Conservation (phyloP, 92 coral and sea anemone species). For the Parazoanthus darwini region DNA sequence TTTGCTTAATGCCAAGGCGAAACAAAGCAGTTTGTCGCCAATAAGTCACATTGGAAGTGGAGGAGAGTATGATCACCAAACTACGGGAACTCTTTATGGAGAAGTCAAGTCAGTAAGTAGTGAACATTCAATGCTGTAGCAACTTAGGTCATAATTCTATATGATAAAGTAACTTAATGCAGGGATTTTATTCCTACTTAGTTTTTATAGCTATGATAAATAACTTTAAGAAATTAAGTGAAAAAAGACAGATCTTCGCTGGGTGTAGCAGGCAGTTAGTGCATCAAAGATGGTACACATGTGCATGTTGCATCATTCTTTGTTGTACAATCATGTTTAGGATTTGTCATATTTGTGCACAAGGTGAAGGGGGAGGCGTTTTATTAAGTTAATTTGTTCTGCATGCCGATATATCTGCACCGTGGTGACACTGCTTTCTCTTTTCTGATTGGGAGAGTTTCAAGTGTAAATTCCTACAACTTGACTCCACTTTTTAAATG, state of each 20-base stretch:
- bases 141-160: no score
- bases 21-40: conserved; percentile 33
- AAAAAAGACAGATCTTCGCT: no score
- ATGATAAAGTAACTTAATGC: no score
- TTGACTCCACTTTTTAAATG: neutral
- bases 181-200: no score
- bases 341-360: neutral
- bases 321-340: neutral
- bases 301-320: neutral
- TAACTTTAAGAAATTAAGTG: no score
- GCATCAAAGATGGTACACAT: neutral
- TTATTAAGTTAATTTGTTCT: neutral
- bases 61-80: conserved; percentile 48
- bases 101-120: conserved; percentile 72
- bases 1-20: conserved; percentile 40
- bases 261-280: no score
- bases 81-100: conserved; percentile 45
- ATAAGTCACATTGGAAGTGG: conserved; percentile 50
- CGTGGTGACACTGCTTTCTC: neutral
- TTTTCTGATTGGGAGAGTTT: neutral
- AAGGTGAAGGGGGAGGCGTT: neutral
- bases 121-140: no score
- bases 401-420: neutral
- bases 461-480: neutral
- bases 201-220: no score